Evolutionary conservation across 2,888 invertebrate genomes (phyloP).

Genomic region (Torymus aiolomorphi): DNA sequence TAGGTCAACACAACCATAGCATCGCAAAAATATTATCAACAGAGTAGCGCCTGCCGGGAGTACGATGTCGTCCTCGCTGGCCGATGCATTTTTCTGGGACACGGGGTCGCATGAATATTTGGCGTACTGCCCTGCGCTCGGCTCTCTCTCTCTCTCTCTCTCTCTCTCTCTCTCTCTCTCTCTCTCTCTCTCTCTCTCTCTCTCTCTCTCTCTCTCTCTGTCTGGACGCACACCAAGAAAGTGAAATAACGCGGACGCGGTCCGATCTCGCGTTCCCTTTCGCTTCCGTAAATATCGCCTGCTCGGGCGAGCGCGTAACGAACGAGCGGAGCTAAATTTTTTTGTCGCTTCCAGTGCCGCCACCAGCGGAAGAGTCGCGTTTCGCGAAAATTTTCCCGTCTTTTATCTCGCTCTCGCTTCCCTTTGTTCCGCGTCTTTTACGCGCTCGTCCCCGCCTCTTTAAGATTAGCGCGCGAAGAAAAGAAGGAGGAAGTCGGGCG

Average conservation of each 20-base stretch:
- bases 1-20: too few species aligned
- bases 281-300: slow-evolving; percentile 21
- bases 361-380: slow-evolving; percentile 9
- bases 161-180: slow-evolving; percentile 2
- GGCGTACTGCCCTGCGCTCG: slow-evolving; percentile 65
- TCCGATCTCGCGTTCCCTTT: slow-evolving; percentile 8
- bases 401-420: neutral
- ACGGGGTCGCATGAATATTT: slow-evolving; percentile 67
- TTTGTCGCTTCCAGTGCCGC: neutral
- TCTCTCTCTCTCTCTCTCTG: neutral
- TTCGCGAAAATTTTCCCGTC: slow-evolving; percentile 17
- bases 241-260: slow-evolving; percentile 56
- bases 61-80: neutral
- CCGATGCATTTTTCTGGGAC: slow-evolving; percentile 50
- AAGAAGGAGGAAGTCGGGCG: neutral
- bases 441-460: neutral
- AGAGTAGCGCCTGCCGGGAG: neutral
- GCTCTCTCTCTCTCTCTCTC: neutral
- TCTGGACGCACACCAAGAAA: slow-evolving; percentile 62
- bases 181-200: neutral
- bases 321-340: slow-evolving; percentile 38
- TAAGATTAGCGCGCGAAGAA: neutral
- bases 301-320: slow-evolving; percentile 8
- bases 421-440: neutral
- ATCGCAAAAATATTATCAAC: slow-evolving; percentile 19